Evolutionary conservation across 1,140 invertebrate species (phyloP).

Genomic region (Patella vulgata): DNA sequence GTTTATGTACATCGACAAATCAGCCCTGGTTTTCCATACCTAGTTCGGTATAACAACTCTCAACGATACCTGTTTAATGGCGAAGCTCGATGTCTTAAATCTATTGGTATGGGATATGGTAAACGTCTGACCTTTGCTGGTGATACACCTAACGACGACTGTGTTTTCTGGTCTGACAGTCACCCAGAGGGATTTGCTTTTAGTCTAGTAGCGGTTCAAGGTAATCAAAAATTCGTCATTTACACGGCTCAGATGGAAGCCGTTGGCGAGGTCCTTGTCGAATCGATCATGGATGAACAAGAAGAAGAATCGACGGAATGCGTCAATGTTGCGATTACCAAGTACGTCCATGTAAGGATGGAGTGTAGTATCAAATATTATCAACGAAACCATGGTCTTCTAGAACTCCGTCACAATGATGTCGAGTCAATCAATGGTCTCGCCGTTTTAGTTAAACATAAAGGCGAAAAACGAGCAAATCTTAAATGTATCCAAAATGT

Average conservation of each 20-base stretch:
- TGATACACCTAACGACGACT: conserved; percentile 71
- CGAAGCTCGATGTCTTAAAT: conserved; percentile 72
- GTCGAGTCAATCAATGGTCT: conserved; percentile 41
- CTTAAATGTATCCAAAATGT: conserved; percentile 42
- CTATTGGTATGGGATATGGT: conserved; percentile 81
- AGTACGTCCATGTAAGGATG: conserved; percentile 73
- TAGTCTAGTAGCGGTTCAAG: conserved; percentile 74
- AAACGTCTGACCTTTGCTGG: conserved; percentile 80
- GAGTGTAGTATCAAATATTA: conserved; percentile 75
- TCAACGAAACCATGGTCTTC: conserved; percentile 70
- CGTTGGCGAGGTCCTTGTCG: conserved; percentile 52
- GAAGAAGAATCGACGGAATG: conserved; percentile 59
- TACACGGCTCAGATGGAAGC: conserved; percentile 75
- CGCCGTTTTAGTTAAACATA: conserved; percentile 41
- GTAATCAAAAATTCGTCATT: conserved; percentile 75
- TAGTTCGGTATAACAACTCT: conserved; percentile 74
- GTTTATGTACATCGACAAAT: conserved; percentile 80
- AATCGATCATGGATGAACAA: conserved; percentile 43
- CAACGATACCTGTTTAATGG: conserved; percentile 75
- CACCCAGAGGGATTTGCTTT: conserved; percentile 79
- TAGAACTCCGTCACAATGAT: conserved; percentile 43
- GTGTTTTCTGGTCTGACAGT: conserved; percentile 83
- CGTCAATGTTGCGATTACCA: conserved; percentile 70
- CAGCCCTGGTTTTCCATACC: conserved; percentile 79
- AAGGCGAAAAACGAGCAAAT: conserved; percentile 28